Evolutionary conservation across 2,797 vertebrate genomes (phyloP).

Genomic region (Acropternis orthonyx): DNA sequence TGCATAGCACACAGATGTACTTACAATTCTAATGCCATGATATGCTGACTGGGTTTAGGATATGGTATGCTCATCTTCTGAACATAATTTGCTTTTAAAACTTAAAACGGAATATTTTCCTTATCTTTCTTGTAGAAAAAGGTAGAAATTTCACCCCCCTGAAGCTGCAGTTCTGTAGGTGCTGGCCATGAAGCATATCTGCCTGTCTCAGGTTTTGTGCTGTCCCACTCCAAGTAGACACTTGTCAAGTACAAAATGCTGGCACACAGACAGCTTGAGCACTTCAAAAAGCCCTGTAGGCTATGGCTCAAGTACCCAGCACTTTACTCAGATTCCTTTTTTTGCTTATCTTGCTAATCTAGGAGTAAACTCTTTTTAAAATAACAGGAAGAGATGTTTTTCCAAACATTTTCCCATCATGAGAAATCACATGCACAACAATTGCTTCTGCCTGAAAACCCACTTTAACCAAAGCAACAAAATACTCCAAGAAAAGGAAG

Average conservation of each 20-base stretch:
- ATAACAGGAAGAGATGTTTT: neutral
- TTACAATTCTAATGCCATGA: neutral
- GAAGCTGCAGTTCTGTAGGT: neutral
- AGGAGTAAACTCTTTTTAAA: neutral
- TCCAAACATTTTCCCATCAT: neutral
- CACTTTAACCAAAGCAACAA: neutral
- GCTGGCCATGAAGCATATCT: neutral
- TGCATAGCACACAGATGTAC: neutral
- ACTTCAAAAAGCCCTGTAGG: neutral
- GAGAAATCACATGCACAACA: neutral
- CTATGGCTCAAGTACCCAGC: neutral
- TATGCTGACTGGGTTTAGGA: neutral
- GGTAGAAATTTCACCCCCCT: neutral
- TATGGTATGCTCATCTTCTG: neutral
- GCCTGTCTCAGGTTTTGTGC: neutral
- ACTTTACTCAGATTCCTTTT: neutral
- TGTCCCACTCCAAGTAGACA: accelerated
- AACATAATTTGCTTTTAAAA: neutral
- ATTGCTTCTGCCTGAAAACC: neutral
- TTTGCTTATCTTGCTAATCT: neutral
- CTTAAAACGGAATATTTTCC: neutral
- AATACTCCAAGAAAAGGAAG: neutral
- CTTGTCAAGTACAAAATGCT: neutral
- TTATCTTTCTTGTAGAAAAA: neutral
- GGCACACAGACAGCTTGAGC: neutral